phyloP scores from a whole-genome alignment of 1,140 invertebrate genomes.

The Drosophila murphyi region DNA sequence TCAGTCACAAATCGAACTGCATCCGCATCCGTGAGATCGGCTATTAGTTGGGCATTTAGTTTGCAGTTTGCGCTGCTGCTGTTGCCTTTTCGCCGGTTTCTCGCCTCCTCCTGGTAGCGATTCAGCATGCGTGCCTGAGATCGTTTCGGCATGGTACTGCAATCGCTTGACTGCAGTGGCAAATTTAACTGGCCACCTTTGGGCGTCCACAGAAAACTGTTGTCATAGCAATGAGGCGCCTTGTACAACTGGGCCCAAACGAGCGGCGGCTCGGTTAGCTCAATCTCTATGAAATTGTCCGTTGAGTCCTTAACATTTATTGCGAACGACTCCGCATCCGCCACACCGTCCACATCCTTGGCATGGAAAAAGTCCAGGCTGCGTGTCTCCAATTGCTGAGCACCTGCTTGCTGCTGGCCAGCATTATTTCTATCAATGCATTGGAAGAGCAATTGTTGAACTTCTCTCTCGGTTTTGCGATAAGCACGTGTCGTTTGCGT shows the following conservation, averaged over 20 bases:
- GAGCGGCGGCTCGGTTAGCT: constrained; percentile 54
- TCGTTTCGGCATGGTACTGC: neutral
- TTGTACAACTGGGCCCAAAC: constrained; percentile 29
- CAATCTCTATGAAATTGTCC: constrained; percentile 65
- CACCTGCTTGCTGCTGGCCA: neutral
- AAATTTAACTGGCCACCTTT: constrained; percentile 26
- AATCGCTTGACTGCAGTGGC: constrained; percentile 36
- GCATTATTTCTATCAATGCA: constrained; percentile 3
- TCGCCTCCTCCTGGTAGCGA: constrained; percentile 64
- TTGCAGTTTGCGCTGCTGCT: constrained; percentile 13
- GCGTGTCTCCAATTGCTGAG: constrained; percentile 34
- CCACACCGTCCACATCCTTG: neutral
- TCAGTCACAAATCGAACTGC: constrained; percentile 31
- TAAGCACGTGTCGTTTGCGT: constrained; percentile 63
- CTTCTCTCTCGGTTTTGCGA: constrained; percentile 64
- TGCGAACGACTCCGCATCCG: constrained; percentile 1
- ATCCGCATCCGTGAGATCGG: constrained; percentile 23
- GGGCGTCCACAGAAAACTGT: constrained; percentile 48
- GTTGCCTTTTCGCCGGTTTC: constrained; percentile 4
- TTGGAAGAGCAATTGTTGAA: constrained; percentile 49
- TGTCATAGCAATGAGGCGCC: constrained; percentile 46
- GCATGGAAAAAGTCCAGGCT: constrained; percentile 61
- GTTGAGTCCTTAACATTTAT: constrained; percentile 19
- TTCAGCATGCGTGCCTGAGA: constrained; percentile 67
- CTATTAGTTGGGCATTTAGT: constrained; percentile 30